These are phyloP conservation scores for Maniola hyperantus DNA, from an alignment of 2,888 invertebrate genomes.

Conservation along the genomic window DNA sequence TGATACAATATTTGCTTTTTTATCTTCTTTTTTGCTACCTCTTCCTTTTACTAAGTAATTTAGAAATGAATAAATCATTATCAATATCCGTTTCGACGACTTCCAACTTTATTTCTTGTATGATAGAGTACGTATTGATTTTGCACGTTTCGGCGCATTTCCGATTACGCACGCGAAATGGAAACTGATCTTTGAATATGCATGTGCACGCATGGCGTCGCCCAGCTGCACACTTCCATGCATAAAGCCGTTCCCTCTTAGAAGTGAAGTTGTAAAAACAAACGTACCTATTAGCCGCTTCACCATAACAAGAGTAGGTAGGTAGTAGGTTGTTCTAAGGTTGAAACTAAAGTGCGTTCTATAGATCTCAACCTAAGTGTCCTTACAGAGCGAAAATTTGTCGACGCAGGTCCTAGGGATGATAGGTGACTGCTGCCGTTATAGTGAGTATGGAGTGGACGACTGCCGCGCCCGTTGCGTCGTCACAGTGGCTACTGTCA, in stretches of 20 bases:
- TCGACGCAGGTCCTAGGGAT: no score
- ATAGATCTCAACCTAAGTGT: no score
- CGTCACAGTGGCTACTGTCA: no score
- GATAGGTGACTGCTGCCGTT: no score
- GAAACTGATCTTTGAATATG: conserved; percentile 80
- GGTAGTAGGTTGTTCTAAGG: no score
- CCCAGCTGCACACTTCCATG: conserved; percentile 55
- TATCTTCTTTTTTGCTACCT: conserved; percentile 57
- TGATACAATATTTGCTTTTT: conserved; percentile 53
- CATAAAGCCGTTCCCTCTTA: conserved; percentile 46
- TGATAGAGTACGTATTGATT: conserved; percentile 58
- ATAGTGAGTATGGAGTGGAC: no score
- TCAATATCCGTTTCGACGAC: conserved; percentile 42
- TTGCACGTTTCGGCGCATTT: conserved; percentile 61
- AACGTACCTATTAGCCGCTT: conserved; percentile 15
- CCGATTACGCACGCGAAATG: conserved; percentile 78
- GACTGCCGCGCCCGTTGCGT: no score
- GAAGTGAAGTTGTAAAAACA: conserved; percentile 15
- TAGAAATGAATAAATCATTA: conserved; percentile 70
- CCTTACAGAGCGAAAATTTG: no score
- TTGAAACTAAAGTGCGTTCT: no score
- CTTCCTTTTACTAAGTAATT: conserved; percentile 69
- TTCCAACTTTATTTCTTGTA: conserved; percentile 43
- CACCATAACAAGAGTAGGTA: conserved; percentile 39
- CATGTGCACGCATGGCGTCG: conserved; percentile 60